Percentiles rank a stretch among this genome's conserved stretches.
phyloP scores from a whole-genome alignment of 2,888 invertebrate species.

The Parascotia fuliginaria region DNA sequence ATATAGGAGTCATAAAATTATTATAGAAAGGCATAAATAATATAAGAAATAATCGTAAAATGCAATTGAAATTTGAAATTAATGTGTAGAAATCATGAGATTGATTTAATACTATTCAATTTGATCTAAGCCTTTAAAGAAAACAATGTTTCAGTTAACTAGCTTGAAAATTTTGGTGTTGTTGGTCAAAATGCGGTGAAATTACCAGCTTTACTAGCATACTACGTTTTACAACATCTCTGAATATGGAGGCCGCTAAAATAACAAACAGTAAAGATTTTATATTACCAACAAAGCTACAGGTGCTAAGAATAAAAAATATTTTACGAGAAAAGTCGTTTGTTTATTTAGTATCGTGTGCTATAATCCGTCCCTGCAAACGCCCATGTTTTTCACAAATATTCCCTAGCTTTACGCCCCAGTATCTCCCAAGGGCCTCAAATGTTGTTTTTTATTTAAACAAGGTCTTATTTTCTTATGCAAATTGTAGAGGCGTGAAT shows the following conservation, averaged over 20 bases:
- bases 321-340: slow-evolving; percentile 18
- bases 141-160: too few species aligned
- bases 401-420: slow-evolving; percentile 22
- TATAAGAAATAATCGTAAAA: too few species aligned
- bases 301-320: slow-evolving; percentile 33
- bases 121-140: too few species aligned
- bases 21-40: too few species aligned
- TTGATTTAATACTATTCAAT: too few species aligned
- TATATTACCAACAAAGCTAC: slow-evolving; percentile 20
- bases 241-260: slow-evolving; percentile 2
- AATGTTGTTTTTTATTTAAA: slow-evolving; percentile 34
- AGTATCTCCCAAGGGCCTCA: slow-evolving; percentile 21
- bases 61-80: too few species aligned
- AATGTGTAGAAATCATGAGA: too few species aligned
- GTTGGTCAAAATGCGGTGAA: too few species aligned
- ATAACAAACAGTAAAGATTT: slow-evolving; percentile 12
- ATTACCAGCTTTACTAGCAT: too few species aligned
- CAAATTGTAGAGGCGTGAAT: slow-evolving; percentile 41
- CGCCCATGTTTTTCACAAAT: slow-evolving; percentile 36
- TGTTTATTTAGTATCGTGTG: slow-evolving; percentile 28
- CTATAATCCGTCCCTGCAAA: slow-evolving; percentile 39
- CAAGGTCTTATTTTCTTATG: slow-evolving; percentile 47
- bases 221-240: too few species aligned
- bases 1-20: too few species aligned
- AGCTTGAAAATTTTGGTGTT: too few species aligned